phyloP scores from a whole-genome alignment of 2,888 invertebrate species.

The Drosophila fungiperda region DNA sequence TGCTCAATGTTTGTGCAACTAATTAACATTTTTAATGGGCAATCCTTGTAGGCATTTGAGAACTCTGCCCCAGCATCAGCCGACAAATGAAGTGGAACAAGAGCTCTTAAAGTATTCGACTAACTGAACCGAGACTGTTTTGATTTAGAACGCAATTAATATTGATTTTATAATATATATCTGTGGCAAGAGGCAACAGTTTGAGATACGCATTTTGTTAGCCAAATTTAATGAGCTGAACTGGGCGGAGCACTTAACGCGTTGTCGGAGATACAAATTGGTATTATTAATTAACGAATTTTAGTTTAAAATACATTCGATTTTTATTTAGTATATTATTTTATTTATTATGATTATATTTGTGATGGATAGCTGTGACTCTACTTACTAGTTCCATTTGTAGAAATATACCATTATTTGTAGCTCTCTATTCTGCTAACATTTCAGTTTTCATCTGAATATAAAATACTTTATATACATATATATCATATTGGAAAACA shows the following conservation, averaged over 20 bases:
- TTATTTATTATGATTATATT: too few species aligned
- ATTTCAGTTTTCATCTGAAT: neutral
- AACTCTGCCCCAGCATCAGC: conserved; percentile 18
- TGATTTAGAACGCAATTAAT: conserved; percentile 71
- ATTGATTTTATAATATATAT: conserved; percentile 17
- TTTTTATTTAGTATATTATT: neutral
- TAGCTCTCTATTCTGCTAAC: neutral
- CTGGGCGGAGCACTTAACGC: neutral
- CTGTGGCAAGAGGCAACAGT: neutral
- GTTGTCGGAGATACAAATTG: neutral
- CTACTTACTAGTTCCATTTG: neutral
- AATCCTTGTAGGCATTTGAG: conserved; percentile 68
- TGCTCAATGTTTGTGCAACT: conserved; percentile 78
- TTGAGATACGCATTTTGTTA: neutral
- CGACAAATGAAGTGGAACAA: conserved; percentile 65
- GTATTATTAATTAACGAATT: neutral
- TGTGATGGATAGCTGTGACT: too few species aligned
- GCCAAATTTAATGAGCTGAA: neutral
- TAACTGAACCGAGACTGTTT: conserved; percentile 38
- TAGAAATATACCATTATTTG: neutral
- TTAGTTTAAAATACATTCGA: neutral
- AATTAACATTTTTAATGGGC: conserved; percentile 78
- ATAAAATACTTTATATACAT: neutral
- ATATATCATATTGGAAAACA: neutral
- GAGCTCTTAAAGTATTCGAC: conserved; percentile 10